phyloP scores from a whole-genome alignment of 2,888 invertebrate genomes.

The Drosophila birchii region DNA sequence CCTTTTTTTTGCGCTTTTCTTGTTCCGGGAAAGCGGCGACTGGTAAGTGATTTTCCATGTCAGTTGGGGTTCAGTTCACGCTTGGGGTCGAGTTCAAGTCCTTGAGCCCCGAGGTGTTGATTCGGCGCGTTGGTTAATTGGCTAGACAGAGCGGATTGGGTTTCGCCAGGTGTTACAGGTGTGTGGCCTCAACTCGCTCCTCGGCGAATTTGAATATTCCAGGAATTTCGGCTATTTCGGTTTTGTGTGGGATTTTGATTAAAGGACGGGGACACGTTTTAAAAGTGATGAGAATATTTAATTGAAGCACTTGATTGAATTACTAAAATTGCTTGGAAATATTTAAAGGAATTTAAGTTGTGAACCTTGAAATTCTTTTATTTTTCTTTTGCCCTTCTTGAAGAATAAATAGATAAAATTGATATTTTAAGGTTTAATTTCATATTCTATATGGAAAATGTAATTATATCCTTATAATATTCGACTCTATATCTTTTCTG shows the following conservation, averaged over 20 bases:
- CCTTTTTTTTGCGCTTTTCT: slow-evolving; percentile 14
- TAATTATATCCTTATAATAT: no score
- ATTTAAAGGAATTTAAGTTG: background rate
- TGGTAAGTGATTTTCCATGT: slow-evolving; percentile 70
- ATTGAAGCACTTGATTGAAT: background rate
- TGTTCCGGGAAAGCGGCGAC: slow-evolving; percentile 13
- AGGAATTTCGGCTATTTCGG: slow-evolving; percentile 1
- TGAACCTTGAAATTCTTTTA: no score
- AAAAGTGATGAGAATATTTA: background rate
- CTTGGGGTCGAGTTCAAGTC: slow-evolving; percentile 14
- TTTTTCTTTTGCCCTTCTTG: no score
- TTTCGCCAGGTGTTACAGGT: slow-evolving; percentile 5
- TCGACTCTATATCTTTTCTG: background rate
- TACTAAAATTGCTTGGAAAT: background rate
- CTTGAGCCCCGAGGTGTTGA: background rate
- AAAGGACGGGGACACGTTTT: background rate
- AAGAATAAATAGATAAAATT: no score
- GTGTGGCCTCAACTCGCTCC: background rate
- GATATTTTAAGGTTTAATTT: no score
- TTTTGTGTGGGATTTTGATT: background rate
- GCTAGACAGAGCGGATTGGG: background rate
- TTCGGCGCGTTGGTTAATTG: slow-evolving; percentile 14
- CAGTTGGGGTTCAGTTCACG: slow-evolving; percentile 13
- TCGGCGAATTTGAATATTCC: slow-evolving; percentile 1
- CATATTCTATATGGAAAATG: no score